Evolutionary conservation across 2,113 vertebrate genomes (phyloP).

Genomic region (Zosterops borbonicus): DNA sequence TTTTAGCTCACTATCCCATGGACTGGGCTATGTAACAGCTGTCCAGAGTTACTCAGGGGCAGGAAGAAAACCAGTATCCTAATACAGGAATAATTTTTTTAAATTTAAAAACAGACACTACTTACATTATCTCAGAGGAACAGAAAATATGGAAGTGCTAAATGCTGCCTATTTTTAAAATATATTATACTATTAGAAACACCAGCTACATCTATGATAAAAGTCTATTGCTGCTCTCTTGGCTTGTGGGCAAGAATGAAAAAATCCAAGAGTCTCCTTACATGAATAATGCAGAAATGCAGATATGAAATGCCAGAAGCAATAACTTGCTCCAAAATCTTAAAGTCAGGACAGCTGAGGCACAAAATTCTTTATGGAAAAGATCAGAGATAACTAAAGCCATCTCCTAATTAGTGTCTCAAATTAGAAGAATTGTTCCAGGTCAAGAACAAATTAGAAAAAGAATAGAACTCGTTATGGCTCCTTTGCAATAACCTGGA

Average conservation of each 20-base stretch:
- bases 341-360: slow-evolving; percentile 13
- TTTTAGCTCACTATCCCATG: neutral
- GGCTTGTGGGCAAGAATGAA: neutral
- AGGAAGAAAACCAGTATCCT: neutral
- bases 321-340: slow-evolving; percentile 2
- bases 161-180: neutral
- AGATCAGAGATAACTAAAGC: slow-evolving; percentile 35
- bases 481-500: slow-evolving; percentile 2
- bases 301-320: slow-evolving; percentile 8
- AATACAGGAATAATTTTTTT: neutral
- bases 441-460: slow-evolving; percentile 59
- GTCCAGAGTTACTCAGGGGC: neutral
- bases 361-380: slow-evolving; percentile 13
- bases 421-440: slow-evolving; percentile 49
- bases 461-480: slow-evolving; percentile 4
- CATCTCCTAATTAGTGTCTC: slow-evolving; percentile 48
- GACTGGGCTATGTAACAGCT: neutral
- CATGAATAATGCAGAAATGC: slow-evolving; percentile 30
- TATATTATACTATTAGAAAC: neutral
- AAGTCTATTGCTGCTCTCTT: neutral
- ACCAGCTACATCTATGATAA: neutral
- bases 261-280: neutral
- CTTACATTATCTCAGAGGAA: neutral
- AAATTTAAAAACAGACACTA: neutral
- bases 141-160: neutral